Conservation (phyloP, 30 jellyfish, hydroid and myxozoan species). For the Aurelia sp. region DNA sequence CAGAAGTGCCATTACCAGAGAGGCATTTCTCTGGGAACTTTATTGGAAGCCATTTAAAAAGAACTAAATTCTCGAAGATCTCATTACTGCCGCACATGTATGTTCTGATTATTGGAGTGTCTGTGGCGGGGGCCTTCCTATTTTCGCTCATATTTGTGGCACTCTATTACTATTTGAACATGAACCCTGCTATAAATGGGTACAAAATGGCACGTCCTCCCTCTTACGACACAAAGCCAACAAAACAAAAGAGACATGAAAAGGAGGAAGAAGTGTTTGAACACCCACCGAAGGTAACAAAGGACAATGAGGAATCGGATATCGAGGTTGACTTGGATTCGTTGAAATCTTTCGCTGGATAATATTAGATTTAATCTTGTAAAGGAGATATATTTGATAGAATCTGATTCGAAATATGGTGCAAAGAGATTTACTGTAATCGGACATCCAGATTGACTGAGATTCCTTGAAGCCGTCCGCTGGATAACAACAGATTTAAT, state of each 20-base stretch:
- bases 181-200: constrained; percentile 60
- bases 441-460: too few relatives aligned
- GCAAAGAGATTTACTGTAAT: too few relatives aligned
- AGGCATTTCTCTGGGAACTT: constrained; percentile 43
- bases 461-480: too few relatives aligned
- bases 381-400: too few relatives aligned
- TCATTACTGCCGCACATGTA: constrained; percentile 96
- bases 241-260: constrained; percentile 18
- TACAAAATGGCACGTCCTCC: constrained; percentile 51
- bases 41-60: constrained; percentile 45
- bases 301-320: constrained; percentile 69
- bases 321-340: constrained; percentile 81
- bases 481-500: too few relatives aligned
- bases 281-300: not conserved
- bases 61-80: constrained; percentile 38
- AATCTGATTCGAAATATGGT: too few relatives aligned
- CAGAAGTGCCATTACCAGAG: constrained; percentile 67
- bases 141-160: constrained; percentile 91
- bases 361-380: too few relatives aligned
- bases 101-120: constrained; percentile 88
- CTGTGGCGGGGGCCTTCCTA: constrained; percentile 97
- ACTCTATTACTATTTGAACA: constrained; percentile 76
- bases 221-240: constrained; percentile 12
- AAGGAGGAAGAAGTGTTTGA: not conserved
- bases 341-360: constrained; percentile 43